phyloP scores from a whole-genome alignment of 2,113 vertebrate species.

The Istiophorus platypterus region DNA sequence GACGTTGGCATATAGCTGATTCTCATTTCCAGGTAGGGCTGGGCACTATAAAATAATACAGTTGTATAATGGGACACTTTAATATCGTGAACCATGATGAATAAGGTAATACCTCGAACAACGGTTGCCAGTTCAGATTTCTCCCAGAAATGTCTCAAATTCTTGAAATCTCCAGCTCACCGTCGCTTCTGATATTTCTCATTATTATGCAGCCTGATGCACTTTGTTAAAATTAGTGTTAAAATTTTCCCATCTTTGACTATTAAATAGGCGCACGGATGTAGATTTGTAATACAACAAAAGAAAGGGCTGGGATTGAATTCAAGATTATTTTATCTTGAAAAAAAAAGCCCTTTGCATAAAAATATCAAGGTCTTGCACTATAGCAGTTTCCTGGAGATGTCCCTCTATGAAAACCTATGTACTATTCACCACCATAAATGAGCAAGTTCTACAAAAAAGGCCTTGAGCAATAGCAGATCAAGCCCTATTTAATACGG shows the following conservation, averaged over 20 bases:
- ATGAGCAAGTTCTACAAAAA: neutral
- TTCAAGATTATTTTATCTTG: too few relatives aligned
- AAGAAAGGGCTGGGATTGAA: too few relatives aligned
- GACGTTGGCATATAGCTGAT: neutral
- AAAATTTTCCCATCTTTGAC: neutral
- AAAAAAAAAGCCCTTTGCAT: neutral
- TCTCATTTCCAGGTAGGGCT: neutral
- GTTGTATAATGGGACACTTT: neutral
- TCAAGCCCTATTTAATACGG: conserved; percentile 12
- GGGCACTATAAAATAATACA: neutral
- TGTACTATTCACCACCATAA: neutral
- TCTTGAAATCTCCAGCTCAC: neutral
- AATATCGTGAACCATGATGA: neutral
- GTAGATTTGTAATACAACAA: too few relatives aligned
- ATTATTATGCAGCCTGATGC: neutral
- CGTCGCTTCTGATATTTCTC: neutral
- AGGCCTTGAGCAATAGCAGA: neutral
- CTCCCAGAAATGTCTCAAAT: neutral
- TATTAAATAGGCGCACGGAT: neutral
- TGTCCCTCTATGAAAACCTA: neutral
- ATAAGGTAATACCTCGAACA: neutral
- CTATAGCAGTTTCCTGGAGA: neutral
- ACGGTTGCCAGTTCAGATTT: neutral
- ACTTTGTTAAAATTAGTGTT: neutral
- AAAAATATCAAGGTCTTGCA: neutral